Base-by-base conservation (phyloP, 2,797 vertebrate genomes). In the Propithecus deckenii region DNA sequence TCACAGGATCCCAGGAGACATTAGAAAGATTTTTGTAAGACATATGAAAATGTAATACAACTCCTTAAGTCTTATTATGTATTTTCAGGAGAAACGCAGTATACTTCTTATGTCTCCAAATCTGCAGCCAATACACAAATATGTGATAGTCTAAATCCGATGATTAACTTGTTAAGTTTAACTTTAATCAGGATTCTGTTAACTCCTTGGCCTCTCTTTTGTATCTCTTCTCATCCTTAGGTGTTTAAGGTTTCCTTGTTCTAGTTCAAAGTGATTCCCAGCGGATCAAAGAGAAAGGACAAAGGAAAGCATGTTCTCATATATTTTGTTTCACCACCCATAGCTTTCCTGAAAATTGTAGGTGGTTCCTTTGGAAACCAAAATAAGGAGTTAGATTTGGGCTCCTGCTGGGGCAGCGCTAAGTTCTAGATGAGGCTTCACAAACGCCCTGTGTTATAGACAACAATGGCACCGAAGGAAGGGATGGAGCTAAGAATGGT, bases 101-200 rank as follows among this genome's bases (percentile, higher is more conserved):
- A 22, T 32, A 59, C 10, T 91, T 89, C n/a, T 38, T 48, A 6
- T 5, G 61, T 59, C 35, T 93, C 71, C 48, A 80, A 46, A 46
- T 55, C 75, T 87, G n/a, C 7, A 92, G 28, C 43, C 67, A 57
- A 75, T 23, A 79, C 30, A 86, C 35, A 88, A 78, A 85, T 17
- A 91, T 28, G 11, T 38, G 71, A 67, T 30, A 7, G 22, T 89
- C 71, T 72, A 90, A 92, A 89, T 52, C 85, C 67, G 72, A 50
- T 41, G 71, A 71, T 91, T 96, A 97, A 97, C 75, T 93, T 72
- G 75, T 55, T 94, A 50, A 79, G 23, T 76, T 94, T 92, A 79
- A 93, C 71, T 91, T 94, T 76, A 84, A 78, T 59, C 41, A 74
- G 28, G 78, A 63, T 63, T 97, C 94, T 87, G 8, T 72, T 91